phyloP scores from a whole-genome alignment of 2,888 invertebrate genomes.

The Xestoiulus laeticollis region DNA sequence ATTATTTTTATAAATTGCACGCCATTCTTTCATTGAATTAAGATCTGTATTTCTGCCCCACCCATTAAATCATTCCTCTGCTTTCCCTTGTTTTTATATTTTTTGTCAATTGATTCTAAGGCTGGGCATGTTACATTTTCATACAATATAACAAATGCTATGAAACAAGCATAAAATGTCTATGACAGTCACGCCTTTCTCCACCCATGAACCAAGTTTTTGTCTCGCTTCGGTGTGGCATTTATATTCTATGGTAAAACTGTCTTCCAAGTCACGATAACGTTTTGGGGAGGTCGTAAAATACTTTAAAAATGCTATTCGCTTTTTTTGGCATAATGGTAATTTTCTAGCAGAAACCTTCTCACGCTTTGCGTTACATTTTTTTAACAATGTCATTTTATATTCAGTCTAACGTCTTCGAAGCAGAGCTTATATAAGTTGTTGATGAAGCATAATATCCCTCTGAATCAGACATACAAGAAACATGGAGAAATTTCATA shows the following conservation, averaged over 20 bases:
- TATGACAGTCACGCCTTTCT: background rate
- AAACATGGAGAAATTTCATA: background rate
- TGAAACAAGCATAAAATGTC: background rate
- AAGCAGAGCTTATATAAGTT: background rate
- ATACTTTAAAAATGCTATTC: background rate
- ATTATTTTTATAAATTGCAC: no score
- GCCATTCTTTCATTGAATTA: no score
- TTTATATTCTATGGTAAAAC: background rate
- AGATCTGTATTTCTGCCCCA: background rate
- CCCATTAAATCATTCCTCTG: background rate
- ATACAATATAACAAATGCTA: background rate
- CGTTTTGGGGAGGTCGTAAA: background rate
- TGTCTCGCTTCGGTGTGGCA: background rate
- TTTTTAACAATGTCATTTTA: background rate
- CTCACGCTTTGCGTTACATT: background rate
- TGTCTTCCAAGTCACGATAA: slow-evolving; percentile 7
- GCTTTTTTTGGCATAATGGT: background rate
- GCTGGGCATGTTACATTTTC: background rate
- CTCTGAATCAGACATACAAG: background rate
- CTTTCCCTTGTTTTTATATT: background rate
- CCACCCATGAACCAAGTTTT: background rate
- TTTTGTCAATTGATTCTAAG: background rate
- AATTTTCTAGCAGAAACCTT: background rate
- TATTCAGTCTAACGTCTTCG: background rate
- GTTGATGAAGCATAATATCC: background rate